Percentiles rank a stretch among this genome's conserved stretches.
Evolutionary conservation across 1,140 invertebrate species (phyloP).

Genomic region (Listronotus bonariensis): DNA sequence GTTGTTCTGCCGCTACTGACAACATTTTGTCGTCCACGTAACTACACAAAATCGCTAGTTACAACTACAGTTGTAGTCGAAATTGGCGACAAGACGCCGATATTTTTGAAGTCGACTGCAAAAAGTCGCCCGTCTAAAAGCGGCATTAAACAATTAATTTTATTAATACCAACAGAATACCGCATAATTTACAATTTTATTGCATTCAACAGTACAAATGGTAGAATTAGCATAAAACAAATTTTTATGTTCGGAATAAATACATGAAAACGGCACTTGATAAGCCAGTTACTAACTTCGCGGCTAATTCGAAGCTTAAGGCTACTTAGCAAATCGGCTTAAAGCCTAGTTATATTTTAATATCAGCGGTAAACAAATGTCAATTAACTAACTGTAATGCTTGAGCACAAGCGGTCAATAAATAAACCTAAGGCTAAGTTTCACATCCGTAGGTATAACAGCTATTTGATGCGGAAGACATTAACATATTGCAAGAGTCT

Average conservation of each 20-base stretch:
- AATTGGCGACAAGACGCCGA: no score
- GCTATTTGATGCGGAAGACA: slow-evolving; percentile 11
- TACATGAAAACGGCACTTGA: background rate
- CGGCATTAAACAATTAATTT: no score
- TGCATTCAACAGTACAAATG: background rate
- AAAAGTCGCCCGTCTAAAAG: no score
- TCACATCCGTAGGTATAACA: slow-evolving; percentile 13
- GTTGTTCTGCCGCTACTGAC: no score
- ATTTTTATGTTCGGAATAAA: background rate
- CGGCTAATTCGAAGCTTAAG: background rate
- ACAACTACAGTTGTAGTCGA: no score
- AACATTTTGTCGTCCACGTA: no score
- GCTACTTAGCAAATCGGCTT: background rate
- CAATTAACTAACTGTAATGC: background rate
- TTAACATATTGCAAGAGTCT: background rate
- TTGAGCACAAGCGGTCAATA: slow-evolving; percentile 2
- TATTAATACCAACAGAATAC: no score
- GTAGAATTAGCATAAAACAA: background rate
- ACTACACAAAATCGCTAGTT: no score
- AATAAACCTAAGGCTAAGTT: slow-evolving; percentile 18
- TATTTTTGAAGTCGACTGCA: no score
- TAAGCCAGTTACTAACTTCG: background rate
- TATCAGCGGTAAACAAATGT: slow-evolving; percentile 3
- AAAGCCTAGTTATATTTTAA: background rate
- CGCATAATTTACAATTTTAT: background rate